A percentile compares a stretch with the other conserved stretches of the same genome.
These are phyloP conservation scores for Capitulum mitella DNA, from an alignment of 2,888 invertebrate genomes.

Conservation along the genomic window DNA sequence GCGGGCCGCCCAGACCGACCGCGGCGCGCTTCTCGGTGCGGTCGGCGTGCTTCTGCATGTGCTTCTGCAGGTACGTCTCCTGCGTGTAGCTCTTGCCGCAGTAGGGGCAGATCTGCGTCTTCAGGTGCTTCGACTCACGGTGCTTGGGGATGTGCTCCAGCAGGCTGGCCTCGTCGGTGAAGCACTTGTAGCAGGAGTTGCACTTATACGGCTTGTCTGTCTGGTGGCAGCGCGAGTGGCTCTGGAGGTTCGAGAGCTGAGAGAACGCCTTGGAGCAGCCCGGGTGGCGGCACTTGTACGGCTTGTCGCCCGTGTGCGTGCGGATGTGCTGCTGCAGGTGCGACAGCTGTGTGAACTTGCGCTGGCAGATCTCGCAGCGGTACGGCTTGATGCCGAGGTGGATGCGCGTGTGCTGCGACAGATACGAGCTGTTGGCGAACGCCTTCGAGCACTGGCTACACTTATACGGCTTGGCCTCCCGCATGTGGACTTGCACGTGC, in stretches of 20 bases:
- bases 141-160: conserved; percentile 99
- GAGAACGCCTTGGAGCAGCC: conserved; percentile 99
- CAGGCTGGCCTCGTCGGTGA: conserved; percentile 91
- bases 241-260: conserved; percentile 96
- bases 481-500: conserved; percentile 96
- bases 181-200: conserved; percentile 99
- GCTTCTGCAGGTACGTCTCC: conserved; percentile 97
- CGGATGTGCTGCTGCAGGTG: conserved; percentile 99
- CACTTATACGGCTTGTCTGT: conserved; percentile 99
- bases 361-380: conserved; percentile 94
- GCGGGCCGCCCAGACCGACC: neutral
- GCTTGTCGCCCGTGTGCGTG: conserved; percentile 98
- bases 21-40: conserved; percentile 48
- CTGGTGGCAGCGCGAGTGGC: conserved; percentile 98
- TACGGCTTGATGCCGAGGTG: conserved; percentile 99
- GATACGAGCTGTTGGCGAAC: conserved; percentile 98
- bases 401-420: conserved; percentile 98
- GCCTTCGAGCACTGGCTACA: conserved; percentile 98
- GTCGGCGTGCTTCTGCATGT: conserved; percentile 98
- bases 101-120: conserved; percentile 98
- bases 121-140: conserved; percentile 97
- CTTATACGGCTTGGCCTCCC: conserved; percentile 99
- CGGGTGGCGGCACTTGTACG: conserved; percentile 94
- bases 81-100: conserved; percentile 99
- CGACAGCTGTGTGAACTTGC: conserved; percentile 97